These are phyloP conservation scores for Meleagris gallopavo DNA, from an alignment of 2,113 vertebrate genomes.

Conservation along the genomic window DNA sequence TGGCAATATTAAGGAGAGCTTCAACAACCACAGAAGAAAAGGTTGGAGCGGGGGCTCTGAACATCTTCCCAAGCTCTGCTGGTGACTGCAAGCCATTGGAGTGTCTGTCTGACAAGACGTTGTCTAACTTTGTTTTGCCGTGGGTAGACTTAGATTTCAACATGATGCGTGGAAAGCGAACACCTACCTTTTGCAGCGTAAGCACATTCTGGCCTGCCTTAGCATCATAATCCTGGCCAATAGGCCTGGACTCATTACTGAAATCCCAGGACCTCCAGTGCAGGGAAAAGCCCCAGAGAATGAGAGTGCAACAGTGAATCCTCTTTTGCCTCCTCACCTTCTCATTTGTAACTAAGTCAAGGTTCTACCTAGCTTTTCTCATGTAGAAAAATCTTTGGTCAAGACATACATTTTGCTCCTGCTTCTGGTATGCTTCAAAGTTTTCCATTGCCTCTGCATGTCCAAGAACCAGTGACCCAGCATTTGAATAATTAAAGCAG, in stretches of 20 bases:
- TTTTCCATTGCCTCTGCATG: neutral
- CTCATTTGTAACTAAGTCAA: neutral
- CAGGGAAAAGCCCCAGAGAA: neutral
- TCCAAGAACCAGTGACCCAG: neutral
- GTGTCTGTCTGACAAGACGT: neutral
- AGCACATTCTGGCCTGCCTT: neutral
- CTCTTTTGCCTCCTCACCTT: neutral
- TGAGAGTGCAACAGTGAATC: neutral
- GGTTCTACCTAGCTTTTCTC: neutral
- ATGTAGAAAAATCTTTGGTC: neutral
- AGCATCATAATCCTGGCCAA: neutral
- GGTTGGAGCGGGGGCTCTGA: neutral
- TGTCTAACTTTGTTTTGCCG: neutral
- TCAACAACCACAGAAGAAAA: neutral
- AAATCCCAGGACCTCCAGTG: neutral
- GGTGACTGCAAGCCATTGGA: neutral
- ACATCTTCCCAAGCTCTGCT: neutral
- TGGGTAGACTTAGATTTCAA: neutral
- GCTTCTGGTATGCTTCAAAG: neutral
- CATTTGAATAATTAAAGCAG: neutral
- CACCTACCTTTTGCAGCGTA: constrained; percentile 1
- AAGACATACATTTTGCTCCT: neutral
- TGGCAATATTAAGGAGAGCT: neutral
- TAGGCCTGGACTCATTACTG: neutral
- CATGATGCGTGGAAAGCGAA: neutral